phyloP scores from a whole-genome alignment of 2,888 invertebrate species.

The Phengaris alcon region DNA sequence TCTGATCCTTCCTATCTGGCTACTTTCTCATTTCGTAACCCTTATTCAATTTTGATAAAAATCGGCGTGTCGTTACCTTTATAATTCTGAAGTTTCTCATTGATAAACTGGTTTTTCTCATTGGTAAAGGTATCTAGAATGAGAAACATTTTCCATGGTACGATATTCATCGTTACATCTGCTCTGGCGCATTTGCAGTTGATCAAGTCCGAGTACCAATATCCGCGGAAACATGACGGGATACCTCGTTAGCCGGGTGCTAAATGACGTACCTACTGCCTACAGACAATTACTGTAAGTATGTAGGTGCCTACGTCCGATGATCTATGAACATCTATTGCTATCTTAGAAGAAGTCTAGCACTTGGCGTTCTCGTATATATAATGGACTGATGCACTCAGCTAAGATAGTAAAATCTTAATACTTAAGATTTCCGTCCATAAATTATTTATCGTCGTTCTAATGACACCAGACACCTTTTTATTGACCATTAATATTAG shows the following conservation, averaged over 20 bases:
- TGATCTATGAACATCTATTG: not conserved
- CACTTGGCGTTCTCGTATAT: not conserved
- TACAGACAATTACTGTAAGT: not conserved
- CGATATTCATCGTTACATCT: not conserved
- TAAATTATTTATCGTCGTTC: not conserved
- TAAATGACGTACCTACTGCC: not conserved
- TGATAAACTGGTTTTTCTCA: too few relatives aligned
- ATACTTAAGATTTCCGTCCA: too few relatives aligned
- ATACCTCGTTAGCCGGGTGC: not conserved
- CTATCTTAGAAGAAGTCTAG: not conserved
- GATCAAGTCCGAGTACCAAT: not conserved
- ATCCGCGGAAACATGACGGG: constrained; percentile 7
- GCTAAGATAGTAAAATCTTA: not conserved
- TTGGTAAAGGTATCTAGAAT: too few relatives aligned
- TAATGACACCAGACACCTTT: too few relatives aligned
- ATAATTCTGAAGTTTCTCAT: too few relatives aligned
- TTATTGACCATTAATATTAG: too few relatives aligned
- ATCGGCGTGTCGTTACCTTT: too few relatives aligned
- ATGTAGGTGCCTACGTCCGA: not conserved
- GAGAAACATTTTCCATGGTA: too few relatives aligned
- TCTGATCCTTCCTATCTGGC: too few relatives aligned
- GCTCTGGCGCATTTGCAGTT: not conserved
- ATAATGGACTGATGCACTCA: not conserved
- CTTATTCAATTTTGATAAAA: too few relatives aligned
- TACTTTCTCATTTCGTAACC: too few relatives aligned